Evolutionary conservation across 2,888 invertebrate species (phyloP), one percentile per base, ranked within the genome.

Genomic region (Cremastinae sp.): DNA sequence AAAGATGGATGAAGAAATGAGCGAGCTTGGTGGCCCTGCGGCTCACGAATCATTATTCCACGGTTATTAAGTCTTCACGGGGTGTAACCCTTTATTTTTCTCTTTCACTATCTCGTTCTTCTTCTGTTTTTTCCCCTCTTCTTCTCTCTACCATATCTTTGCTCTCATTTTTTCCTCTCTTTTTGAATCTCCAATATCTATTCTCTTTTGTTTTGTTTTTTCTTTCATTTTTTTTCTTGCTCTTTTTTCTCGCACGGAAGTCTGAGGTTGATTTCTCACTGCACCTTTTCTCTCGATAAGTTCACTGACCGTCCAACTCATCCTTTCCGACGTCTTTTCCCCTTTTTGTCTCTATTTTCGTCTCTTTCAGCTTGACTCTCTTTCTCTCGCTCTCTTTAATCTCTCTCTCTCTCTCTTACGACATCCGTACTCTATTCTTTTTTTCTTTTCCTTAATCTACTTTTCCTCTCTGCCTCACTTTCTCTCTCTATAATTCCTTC

Each of bases 1-100:
- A 12, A 65, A 53, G 55, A 75, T 70, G 16, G 51, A 69, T 59
- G 59, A 53, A 53, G 22, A 58, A 28, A 35, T 8, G 53, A 41
- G 37, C 35, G 22, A 14, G 37, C 5, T 14, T n/a, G 20, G 7
- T 59, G 16, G 35, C 28, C 39, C 9, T 12, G 37, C 20, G 43
- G 37, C 28, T 18, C 8, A 20, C 37, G 56, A 43, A 69, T 62
- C 14, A 39, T 65, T 16, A 20, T 75, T 39, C 47, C 8, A 22
- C 47, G 47, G n/a, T 70, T 55, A 70, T 37, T 45, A 45, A 65
- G 53, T 61, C 41, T 43, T 22, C 35, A 2, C 28, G 45, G 51
- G 43, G 43, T 65, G 35, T 37, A 49, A 43, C 18, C 41, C 61
- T 56, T 56, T 53, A 56, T 70, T 65, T 75, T 43, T 2, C 22